phyloP scores from a whole-genome alignment of 2,888 invertebrate species.

The Brachyopa scutellaris region DNA sequence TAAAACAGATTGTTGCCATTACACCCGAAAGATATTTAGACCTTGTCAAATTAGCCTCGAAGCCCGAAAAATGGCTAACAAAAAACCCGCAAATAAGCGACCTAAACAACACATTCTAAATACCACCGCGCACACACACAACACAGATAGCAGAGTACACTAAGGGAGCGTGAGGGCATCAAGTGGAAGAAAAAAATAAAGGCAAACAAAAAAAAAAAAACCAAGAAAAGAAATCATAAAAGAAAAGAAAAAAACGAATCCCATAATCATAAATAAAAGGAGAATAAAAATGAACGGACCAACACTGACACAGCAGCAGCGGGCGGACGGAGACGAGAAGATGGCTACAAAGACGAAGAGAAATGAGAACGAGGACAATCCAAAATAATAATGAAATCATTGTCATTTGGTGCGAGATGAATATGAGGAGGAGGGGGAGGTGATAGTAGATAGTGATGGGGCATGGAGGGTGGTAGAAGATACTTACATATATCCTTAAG shows the following conservation, averaged over 20 bases:
- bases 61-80: conserved; percentile 70
- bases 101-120: conserved; percentile 72
- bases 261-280: conserved; percentile 71
- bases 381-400: conserved; percentile 73
- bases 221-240: conserved; percentile 64
- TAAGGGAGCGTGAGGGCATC: background rate
- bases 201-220: background rate
- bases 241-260: conserved; percentile 67
- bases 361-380: conserved; percentile 73
- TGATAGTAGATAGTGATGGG: background rate
- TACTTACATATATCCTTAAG: conserved; percentile 69
- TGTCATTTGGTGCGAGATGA: conserved; percentile 69
- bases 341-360: conserved; percentile 32
- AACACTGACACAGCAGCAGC: conserved; percentile 1
- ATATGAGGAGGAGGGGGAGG: conserved; percentile 2
- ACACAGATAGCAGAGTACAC: conserved; percentile 3
- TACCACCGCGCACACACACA: conserved; percentile 5
- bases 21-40: conserved; percentile 63
- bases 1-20: conserved; percentile 69
- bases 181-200: background rate
- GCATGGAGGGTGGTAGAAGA: conserved; percentile 1
- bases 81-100: conserved; percentile 70
- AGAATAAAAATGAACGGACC: conserved; percentile 63
- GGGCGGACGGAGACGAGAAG: conserved; percentile 31
- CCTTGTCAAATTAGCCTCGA: conserved; percentile 72